Percentiles rank a stretch among this genome's conserved stretches.
phyloP scores from a whole-genome alignment of 2,113 vertebrate genomes.

The Strix aluco region DNA sequence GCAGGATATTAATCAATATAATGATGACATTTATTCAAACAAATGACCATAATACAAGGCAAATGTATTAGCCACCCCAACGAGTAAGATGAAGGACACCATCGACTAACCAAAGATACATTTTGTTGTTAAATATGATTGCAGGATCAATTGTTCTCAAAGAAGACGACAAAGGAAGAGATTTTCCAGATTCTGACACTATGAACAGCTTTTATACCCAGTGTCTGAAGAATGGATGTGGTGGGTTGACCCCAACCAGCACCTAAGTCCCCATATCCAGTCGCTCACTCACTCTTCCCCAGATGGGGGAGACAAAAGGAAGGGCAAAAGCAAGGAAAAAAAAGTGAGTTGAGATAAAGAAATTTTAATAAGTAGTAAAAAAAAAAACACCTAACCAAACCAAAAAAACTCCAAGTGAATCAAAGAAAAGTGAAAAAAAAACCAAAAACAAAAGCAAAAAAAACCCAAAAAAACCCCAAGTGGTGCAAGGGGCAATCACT shows the following conservation, averaged over 20 bases:
- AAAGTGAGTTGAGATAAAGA: background rate
- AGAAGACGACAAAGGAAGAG: background rate
- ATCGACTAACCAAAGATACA: background rate
- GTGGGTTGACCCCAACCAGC: background rate
- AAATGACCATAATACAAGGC: conserved; percentile 15
- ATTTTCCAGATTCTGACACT: background rate
- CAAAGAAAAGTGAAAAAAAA: background rate
- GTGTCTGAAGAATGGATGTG: background rate
- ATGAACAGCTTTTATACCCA: background rate
- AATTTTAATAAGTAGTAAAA: background rate
- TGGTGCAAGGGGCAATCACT: too few relatives aligned
- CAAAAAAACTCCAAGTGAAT: background rate
- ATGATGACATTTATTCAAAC: conserved; percentile 42
- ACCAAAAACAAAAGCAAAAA: too few relatives aligned
- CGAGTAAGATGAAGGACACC: background rate
- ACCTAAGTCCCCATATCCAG: background rate
- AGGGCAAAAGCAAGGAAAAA: background rate
- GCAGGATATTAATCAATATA: conserved; percentile 33
- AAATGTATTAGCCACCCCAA: conserved; percentile 27
- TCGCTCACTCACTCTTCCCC: background rate
- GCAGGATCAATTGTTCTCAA: background rate
- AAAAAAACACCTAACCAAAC: background rate
- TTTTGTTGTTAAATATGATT: background rate
- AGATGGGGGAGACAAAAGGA: background rate
- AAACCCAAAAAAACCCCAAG: accelerated